Base-by-base conservation (phyloP, 2,113 vertebrate genomes). In the Sceloporus tristichus region DNA sequence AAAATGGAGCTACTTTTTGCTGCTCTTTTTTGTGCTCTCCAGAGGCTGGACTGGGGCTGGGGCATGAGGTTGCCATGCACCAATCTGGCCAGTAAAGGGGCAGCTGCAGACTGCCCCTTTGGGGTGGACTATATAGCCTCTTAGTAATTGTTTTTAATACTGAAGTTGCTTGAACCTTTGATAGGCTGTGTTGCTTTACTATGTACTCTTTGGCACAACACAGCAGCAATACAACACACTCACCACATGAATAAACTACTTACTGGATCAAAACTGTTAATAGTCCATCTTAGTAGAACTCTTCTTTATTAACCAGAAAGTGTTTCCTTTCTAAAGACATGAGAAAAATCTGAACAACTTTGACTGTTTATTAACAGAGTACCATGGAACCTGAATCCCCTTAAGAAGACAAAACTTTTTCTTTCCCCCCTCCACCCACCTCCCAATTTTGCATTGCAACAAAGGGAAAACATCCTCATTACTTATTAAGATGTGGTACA, bases 321-420 rank as follows among this genome's bases (percentile, higher is more conserved):
- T 91, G 89, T 91, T 93, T 94, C 83, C 79, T 89, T 90, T 93
- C 93, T 95, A 90, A 91, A 95, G 92, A 94, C 88, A 92, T 29
- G 80, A 91, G 91, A 89, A 88, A 91, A 92, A 90, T 88, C 92
- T 92, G 87, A 93, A 91, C 89, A 92, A 92, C 89, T 90, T 90
- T 90, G 90, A 76, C 87, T 91, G 92, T 71, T 94, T 92, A 94
- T 95, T 93, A 94, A 87, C 82, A 90, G 92, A 94, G 84, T 56
- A 91, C 90, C 0, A 0, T 3, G n/a, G 85, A 91, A 84, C 13
- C 59, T 38, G 87, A 91, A 95, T 92, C 92, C 88, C 87, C 79
- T 90, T 87, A 94, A 93, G 93, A 95, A 92, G 94, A 92, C 90
- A 92, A 94, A 94, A 40, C 82, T 65, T 59, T 34, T 56, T 25